These are phyloP conservation scores for Melanostoma scalare DNA, from an alignment of 2,888 invertebrate genomes.

Conservation along the genomic window DNA sequence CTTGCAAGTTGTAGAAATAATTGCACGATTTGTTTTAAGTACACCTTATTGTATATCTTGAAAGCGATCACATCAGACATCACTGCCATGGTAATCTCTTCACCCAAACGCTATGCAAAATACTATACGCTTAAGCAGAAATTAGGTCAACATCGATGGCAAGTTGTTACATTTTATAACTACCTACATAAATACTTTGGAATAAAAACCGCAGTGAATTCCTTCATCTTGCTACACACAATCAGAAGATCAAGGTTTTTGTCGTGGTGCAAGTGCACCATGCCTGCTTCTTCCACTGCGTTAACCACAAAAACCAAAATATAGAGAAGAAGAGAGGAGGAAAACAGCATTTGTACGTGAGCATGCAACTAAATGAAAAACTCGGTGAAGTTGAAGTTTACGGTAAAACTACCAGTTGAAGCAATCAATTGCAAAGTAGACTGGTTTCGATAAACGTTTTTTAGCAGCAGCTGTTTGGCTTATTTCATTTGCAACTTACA, in stretches of 20 bases:
- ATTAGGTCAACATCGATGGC: constrained; percentile 49
- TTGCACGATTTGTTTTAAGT: constrained; percentile 1
- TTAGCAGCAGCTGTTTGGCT: constrained; percentile 31
- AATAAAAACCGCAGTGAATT: constrained; percentile 41
- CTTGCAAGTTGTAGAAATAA: constrained; percentile 10
- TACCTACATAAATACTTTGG: neutral
- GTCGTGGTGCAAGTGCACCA: constrained; percentile 38
- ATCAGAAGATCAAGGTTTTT: constrained; percentile 69
- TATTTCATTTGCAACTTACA: constrained; percentile 36
- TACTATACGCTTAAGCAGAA: constrained; percentile 1
- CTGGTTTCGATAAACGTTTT: constrained; percentile 62
- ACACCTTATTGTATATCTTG: neutral
- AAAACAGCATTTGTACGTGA: neutral
- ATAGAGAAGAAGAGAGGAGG: constrained; percentile 15
- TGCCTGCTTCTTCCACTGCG: constrained; percentile 49
- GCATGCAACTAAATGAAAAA: constrained; percentile 62
- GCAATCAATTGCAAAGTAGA: constrained; percentile 48
- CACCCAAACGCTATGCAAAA: constrained; percentile 35
- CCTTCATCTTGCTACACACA: constrained; percentile 47
- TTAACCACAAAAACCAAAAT: constrained; percentile 41
- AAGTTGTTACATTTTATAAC: constrained; percentile 22
- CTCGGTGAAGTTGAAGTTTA: constrained; percentile 82
- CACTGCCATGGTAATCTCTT: neutral
- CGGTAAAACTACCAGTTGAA: constrained; percentile 78
- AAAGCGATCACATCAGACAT: constrained; percentile 1